These are phyloP conservation scores for Acrobasis consociella DNA, from an alignment of 2,888 invertebrate genomes.

Conservation along the genomic window DNA sequence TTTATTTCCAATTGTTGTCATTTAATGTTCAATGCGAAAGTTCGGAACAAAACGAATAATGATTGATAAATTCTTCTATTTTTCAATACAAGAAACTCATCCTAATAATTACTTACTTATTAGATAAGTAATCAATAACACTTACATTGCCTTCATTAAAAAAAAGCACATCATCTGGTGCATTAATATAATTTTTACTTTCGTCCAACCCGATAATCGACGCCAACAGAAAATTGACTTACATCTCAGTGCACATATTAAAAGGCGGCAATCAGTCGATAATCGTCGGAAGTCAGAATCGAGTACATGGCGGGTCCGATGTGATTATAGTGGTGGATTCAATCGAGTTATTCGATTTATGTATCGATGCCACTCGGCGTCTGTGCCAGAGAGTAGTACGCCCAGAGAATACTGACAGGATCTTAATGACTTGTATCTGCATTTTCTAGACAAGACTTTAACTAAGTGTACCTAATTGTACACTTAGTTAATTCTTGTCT, in stretches of 20 bases:
- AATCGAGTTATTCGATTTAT: constrained; percentile 70
- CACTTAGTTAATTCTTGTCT: too few species aligned
- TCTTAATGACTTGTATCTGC: not conserved
- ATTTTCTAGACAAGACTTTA: not conserved
- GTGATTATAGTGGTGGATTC: constrained; percentile 66
- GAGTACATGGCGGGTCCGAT: constrained; percentile 51
- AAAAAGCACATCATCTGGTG: not conserved
- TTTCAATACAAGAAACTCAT: too few species aligned
- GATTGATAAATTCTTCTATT: too few species aligned
- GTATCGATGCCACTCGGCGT: constrained; percentile 66
- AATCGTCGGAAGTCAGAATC: constrained; percentile 68
- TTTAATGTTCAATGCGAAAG: too few species aligned
- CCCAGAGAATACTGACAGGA: constrained; percentile 40
- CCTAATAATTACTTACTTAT: not conserved
- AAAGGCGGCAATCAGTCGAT: constrained; percentile 47
- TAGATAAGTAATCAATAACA: not conserved
- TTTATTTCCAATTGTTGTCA: too few species aligned
- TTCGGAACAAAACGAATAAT: too few species aligned
- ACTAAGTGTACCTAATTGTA: too few species aligned
- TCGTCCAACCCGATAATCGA: constrained; percentile 30
- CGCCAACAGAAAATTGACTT: constrained; percentile 46
- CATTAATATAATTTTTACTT: constrained; percentile 32
- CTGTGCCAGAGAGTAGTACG: constrained; percentile 40
- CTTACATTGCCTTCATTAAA: not conserved
- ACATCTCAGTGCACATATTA: constrained; percentile 60